Evolutionary conservation across 2,888 invertebrate species (phyloP), one percentile per base, ranked within the genome.

Genomic region (Sminthurides aquaticus): DNA sequence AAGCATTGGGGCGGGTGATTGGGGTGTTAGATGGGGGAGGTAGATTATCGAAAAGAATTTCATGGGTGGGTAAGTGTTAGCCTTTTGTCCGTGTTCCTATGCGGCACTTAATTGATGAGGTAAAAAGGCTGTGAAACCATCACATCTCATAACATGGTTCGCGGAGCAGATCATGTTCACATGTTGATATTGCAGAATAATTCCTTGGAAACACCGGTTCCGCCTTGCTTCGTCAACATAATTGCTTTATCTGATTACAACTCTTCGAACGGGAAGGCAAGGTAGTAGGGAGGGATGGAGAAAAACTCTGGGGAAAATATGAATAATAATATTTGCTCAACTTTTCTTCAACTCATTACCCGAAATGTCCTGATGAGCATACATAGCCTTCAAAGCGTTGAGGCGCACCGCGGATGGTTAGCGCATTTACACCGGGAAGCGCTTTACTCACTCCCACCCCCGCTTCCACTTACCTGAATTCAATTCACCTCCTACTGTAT

Each of bases 121-220:
- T 15, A 52, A 52, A 52, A 22, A 52, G 52, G 20, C 11, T 8
- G 15, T 52, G 52, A 52, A 52, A 52, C 5, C 5, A 52, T 52
- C 20, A 52, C 22, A 18, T 68, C 64, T 64, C 68, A 72, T 68
- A 62, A 70, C 72, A 72, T 65, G 71, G 69, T 72, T 69, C 65
- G 61, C 60, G 66, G 60, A 71, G 69, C 71, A 72, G 66, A 69
- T 67, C 69, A 65, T 43, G 25, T 54, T 25, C 27, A 26, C n/a
- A 28, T 11, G 52, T 52, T 52, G 5, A 52, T 52, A 22, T 18
- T 20, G 43, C 43, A 5, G 43, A 15, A 34, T 5, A 34, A 15
- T 15, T 15, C 8, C 5, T 5, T 15, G 15, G 43, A 15, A 11
- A 34, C 15, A 15, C 43, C 5, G 43, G 43, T 34, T 34, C 15